Evolutionary conservation across 2,888 invertebrate genomes (phyloP), one percentile per base, ranked within the genome.

Genomic region (Nomada lathburiana): DNA sequence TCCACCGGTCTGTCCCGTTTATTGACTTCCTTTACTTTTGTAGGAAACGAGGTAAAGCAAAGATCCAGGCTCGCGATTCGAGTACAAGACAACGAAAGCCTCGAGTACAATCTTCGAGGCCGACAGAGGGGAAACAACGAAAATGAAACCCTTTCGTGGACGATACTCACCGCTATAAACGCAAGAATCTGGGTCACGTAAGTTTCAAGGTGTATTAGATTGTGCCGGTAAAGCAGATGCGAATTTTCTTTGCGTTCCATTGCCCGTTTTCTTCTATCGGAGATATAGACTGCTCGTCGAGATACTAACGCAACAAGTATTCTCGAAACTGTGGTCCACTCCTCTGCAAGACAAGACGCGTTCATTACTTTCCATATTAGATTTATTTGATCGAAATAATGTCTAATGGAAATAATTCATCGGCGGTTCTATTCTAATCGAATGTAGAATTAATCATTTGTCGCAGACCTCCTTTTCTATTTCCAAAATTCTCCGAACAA

Each of bases 301-400:
- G n/a, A 16, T 67, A 80, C 29, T 90, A 90, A 86, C 88, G 90
- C 80, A 86, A 74, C 88, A 86, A 83, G 80, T 87, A 90, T 75
- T 90, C 89, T 29, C 88, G 88, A 11, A 86, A 71, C 65, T 86
- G 87, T 52, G 87, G 88, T 78, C 88, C 90, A 82, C 86, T 88
- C 85, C 90, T 91, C 91, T 88, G 80, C 44, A 87, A 85, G 29
- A 26, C 69, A 42, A 70, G 60, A 84, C 85, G 90, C 86, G 85
- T 79, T 63, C 88, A 85, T 81, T 26, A 10, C 20, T 10, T 9
- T 23, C n/a, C 2, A 13, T 11, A 23, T 10, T 26, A 29, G n/a
- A 3, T 18, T 42, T 26, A 29, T 44, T 3, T 29, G 2, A 26
- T 18, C 16, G 9, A 16, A 26, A 64, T 29, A 60, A 26, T 26